phyloP scores from a whole-genome alignment of 1,140 invertebrate species.

The Cotesia vestalis region DNA sequence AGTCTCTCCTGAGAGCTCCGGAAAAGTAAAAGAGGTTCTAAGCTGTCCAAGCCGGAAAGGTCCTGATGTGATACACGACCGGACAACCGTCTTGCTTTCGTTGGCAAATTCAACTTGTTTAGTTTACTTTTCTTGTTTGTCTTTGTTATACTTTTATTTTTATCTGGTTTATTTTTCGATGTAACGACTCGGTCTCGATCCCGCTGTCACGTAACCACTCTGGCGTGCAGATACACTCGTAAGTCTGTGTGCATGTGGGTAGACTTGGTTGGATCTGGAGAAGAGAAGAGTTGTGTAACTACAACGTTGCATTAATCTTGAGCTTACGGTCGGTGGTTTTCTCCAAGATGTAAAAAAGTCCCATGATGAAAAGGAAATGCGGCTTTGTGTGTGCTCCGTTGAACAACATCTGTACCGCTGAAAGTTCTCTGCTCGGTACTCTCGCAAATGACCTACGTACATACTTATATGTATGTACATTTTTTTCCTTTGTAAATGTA shows the following conservation, averaged over 20 bases:
- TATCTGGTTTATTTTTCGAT: background rate
- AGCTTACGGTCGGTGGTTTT: background rate
- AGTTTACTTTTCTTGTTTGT: background rate
- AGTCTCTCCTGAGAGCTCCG: slow-evolving; percentile 1
- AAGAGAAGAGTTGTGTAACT: background rate
- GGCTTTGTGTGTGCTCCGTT: too few relatives aligned
- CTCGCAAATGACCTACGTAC: too few relatives aligned
- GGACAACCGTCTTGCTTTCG: slow-evolving; percentile 11
- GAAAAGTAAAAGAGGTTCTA: slow-evolving; percentile 18
- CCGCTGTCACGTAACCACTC: background rate
- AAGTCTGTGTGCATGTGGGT: too few relatives aligned
- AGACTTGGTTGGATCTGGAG: too few relatives aligned
- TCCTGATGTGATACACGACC: slow-evolving; percentile 14
- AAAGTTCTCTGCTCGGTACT: too few relatives aligned
- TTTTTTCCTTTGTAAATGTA: too few relatives aligned
- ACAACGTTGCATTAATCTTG: background rate
- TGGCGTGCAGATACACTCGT: background rate
- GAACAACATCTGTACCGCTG: too few relatives aligned
- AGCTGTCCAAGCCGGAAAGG: slow-evolving; percentile 7
- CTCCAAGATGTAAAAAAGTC: background rate
- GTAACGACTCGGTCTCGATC: background rate
- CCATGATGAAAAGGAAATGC: too few relatives aligned
- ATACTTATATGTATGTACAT: too few relatives aligned
- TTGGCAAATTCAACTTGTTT: slow-evolving; percentile 17
- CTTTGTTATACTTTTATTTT: background rate